A percentile compares a stretch with the other conserved stretches of the same genome.
Evolutionary conservation across 2,797 vertebrate genomes (phyloP).

Genomic region (Phalloptychus januarius): DNA sequence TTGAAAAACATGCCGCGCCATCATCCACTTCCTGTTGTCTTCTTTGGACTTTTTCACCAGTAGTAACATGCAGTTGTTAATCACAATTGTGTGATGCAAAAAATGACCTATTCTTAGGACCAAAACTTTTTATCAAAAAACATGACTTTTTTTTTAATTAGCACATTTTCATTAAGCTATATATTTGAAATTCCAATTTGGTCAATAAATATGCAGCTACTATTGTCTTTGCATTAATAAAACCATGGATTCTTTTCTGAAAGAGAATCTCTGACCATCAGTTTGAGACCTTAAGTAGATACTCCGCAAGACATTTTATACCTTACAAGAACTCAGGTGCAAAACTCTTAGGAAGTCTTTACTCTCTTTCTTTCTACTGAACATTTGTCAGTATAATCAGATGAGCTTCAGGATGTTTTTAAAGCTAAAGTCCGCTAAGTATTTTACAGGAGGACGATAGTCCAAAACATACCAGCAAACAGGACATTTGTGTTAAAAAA

Average conservation of each 20-base stretch:
- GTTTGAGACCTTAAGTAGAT: neutral
- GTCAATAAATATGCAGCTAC: too few species aligned
- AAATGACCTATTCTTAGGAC: too few species aligned
- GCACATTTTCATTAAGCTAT: too few species aligned
- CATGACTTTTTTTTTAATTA: too few species aligned
- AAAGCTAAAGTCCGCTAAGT: neutral
- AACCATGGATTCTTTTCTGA: neutral
- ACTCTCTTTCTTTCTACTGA: neutral
- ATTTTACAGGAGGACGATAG: neutral
- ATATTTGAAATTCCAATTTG: too few species aligned
- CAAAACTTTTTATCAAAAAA: too few species aligned
- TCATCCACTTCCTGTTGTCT: too few species aligned
- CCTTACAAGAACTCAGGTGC: neutral
- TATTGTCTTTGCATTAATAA: neutral
- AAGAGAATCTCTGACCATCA: neutral
- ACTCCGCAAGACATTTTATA: neutral
- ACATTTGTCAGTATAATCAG: neutral
- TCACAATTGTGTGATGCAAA: too few species aligned
- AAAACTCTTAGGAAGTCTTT: neutral
- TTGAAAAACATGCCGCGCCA: too few species aligned
- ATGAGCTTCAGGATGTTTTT: neutral
- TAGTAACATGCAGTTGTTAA: too few species aligned
- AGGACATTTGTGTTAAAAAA: neutral
- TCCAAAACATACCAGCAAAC: neutral
- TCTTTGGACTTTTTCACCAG: too few species aligned